phyloP scores from a whole-genome alignment of 1,140 invertebrate species.

The Ostrea edulis region DNA sequence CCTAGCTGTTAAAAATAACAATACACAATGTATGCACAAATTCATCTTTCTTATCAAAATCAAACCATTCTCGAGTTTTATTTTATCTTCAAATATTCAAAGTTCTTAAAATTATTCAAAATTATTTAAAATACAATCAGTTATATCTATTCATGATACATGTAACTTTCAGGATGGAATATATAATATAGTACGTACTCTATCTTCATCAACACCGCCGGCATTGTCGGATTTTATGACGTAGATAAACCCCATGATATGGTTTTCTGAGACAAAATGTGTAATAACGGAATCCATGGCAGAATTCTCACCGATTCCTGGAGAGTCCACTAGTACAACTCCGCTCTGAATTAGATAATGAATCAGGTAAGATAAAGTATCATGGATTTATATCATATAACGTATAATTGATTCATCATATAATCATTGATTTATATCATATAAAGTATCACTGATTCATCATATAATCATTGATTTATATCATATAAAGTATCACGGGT shows the following conservation, averaged over 20 bases:
- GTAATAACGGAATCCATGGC: conserved; percentile 66
- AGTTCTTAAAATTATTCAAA: not conserved
- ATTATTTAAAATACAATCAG: not conserved
- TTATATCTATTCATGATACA: not conserved
- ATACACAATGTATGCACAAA: no score
- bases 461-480: no score
- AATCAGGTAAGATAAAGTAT: no score
- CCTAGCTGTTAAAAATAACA: conserved; percentile 63
- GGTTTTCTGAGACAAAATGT: conserved; percentile 60
- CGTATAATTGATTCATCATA: no score
- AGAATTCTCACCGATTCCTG: conserved; percentile 71
- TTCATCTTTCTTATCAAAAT: not conserved
- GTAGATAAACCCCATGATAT: conserved; percentile 69
- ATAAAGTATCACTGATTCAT: no score
- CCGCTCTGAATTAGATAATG: conserved; percentile 61
- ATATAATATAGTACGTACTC: conserved; percentile 58
- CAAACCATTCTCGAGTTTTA: not conserved
- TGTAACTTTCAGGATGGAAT: not conserved
- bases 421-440: no score
- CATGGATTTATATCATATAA: no score
- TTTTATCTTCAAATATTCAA: not conserved
- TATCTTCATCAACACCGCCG: conserved; percentile 71
- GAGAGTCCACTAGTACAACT: conserved; percentile 69
- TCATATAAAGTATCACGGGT: no score
- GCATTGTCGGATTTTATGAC: conserved; percentile 70